A percentile compares a stretch with the other conserved stretches of the same genome.
phyloP scores from a whole-genome alignment of 2,888 invertebrate species.

The Rhagonycha fulva region DNA sequence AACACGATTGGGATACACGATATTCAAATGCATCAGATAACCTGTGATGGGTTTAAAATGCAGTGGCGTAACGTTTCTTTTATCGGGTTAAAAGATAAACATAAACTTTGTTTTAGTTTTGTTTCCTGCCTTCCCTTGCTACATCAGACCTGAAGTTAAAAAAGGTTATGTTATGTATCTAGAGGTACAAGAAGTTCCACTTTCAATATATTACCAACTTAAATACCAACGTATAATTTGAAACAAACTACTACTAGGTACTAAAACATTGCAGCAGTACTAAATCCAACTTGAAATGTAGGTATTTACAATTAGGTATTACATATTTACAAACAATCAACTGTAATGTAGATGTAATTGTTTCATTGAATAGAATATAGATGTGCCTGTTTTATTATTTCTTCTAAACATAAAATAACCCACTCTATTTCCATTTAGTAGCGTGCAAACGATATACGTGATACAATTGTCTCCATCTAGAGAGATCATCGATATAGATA shows the following conservation, averaged over 20 bases:
- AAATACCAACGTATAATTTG: not conserved
- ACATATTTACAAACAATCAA: constrained; percentile 47
- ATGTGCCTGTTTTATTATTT: constrained; percentile 43
- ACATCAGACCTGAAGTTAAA: not conserved
- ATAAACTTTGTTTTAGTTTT: not conserved
- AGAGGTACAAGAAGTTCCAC: not conserved
- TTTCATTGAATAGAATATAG: constrained; percentile 49
- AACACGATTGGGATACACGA: not conserved
- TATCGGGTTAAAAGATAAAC: not conserved
- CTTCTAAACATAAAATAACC: constrained; percentile 44
- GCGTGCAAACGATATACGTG: constrained; percentile 49
- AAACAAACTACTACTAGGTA: not conserved
- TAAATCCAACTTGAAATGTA: not conserved
- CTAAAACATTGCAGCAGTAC: not conserved
- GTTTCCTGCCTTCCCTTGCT: not conserved
- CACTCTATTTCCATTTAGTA: constrained; percentile 49
- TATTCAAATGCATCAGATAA: not conserved
- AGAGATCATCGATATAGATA: constrained; percentile 52
- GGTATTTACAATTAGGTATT: constrained; percentile 25
- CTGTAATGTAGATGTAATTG: constrained; percentile 51
- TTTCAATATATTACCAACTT: not conserved
- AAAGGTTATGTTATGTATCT: not conserved
- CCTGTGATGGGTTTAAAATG: not conserved
- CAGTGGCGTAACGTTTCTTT: not conserved
- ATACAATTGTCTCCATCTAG: constrained; percentile 51